Evolutionary conservation across 2,797 vertebrate genomes (phyloP).

Genomic region (Cryptoprocta ferox): DNA sequence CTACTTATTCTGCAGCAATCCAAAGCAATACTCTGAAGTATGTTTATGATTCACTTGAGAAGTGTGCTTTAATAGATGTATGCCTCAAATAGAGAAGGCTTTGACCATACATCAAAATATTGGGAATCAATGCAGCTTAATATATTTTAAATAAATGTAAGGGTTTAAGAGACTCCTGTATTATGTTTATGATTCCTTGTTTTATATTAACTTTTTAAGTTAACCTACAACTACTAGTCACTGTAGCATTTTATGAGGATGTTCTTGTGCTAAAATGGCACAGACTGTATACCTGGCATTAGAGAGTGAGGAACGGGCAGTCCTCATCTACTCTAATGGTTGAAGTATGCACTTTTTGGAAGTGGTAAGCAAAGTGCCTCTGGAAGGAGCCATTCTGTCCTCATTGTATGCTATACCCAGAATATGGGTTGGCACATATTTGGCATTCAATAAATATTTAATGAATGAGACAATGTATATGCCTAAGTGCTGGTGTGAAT

Average conservation of each 20-base stretch:
- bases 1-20: background rate
- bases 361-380: background rate
- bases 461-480: background rate
- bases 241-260: background rate
- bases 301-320: background rate
- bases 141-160: constrained; percentile 24
- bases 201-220: constrained; percentile 14
- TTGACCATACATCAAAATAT: background rate
- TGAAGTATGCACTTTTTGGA: background rate
- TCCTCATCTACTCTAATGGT: background rate
- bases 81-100: background rate
- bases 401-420: background rate
- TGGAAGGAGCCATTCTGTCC: background rate
- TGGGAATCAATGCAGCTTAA: background rate
- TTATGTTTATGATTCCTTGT: background rate
- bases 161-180: background rate
- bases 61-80: background rate
- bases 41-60: background rate
- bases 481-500: background rate
- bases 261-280: background rate
- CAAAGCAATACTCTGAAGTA: background rate
- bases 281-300: background rate
- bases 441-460: constrained; percentile 25
- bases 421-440: background rate
- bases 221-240: background rate